Evolutionary conservation across 1,140 invertebrate genomes (phyloP).

Genomic region (Drosophila equinoxialis): DNA sequence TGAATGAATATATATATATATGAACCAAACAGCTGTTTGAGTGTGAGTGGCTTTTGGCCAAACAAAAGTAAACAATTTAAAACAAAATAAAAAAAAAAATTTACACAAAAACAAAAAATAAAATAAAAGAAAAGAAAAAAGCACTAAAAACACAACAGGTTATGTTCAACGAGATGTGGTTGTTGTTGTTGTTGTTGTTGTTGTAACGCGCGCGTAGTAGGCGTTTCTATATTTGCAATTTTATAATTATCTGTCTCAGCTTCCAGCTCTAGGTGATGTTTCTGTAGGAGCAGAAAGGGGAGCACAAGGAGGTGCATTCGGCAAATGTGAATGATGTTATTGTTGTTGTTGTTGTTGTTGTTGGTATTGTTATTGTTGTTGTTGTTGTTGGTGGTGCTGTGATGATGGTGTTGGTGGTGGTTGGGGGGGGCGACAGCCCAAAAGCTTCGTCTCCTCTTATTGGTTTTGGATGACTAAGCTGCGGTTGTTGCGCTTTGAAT

Average conservation of each 20-base stretch:
- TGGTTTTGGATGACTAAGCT: conserved; percentile 72
- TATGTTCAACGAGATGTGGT: conserved; percentile 9
- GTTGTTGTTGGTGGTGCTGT: not conserved
- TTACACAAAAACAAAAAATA: not conserved
- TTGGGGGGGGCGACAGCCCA: not conserved
- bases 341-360: conserved; percentile 10
- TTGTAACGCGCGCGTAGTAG: conserved; percentile 52
- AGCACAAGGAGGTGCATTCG: too few relatives aligned
- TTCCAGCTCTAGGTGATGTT: conserved; percentile 27
- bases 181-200: conserved; percentile 27
- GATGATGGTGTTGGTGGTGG: not conserved
- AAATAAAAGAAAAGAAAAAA: not conserved
- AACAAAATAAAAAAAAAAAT: not conserved
- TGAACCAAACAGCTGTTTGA: conserved; percentile 28
- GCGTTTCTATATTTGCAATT: conserved; percentile 52
- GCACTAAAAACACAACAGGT: not conserved
- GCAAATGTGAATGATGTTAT: conserved; percentile 26
- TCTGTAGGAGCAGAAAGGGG: not conserved
- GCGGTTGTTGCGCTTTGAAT: conserved; percentile 53
- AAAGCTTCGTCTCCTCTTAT: conserved; percentile 48
- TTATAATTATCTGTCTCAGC: conserved; percentile 46
- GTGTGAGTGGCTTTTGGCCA: conserved; percentile 14
- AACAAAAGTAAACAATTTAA: conserved; percentile 53
- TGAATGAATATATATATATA: not conserved
- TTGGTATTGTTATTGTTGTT: not conserved